These are phyloP conservation scores for Ondatra zibethicus DNA, from an alignment of 2,113 vertebrate species.

Conservation along the genomic window DNA sequence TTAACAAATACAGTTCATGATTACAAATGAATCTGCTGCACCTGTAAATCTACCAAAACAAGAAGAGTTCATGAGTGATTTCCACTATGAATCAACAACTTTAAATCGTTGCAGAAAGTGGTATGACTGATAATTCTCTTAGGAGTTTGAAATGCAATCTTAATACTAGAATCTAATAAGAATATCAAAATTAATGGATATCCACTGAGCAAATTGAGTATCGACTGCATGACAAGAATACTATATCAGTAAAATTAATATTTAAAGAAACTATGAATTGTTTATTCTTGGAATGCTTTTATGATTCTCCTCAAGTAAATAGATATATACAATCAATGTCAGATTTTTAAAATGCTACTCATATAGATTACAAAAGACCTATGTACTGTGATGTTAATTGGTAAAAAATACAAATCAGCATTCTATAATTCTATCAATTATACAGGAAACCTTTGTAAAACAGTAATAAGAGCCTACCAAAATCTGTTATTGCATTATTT, in stretches of 20 bases:
- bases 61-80: neutral
- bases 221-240: neutral
- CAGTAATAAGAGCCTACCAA: neutral
- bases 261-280: neutral
- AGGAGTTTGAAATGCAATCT: neutral
- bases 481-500: neutral
- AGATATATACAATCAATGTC: neutral
- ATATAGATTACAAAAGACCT: neutral
- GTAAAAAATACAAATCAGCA: no score
- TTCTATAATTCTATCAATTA: neutral
- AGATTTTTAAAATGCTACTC: neutral
- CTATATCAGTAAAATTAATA: neutral
- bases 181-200: slow-evolving; percentile 30
- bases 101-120: neutral
- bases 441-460: neutral
- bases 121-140: neutral
- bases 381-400: no score
- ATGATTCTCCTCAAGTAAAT: neutral
- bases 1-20: neutral
- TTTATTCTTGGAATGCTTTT: neutral
- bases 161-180: neutral
- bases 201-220: neutral
- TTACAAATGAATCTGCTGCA: neutral
- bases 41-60: neutral
- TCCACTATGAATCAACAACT: neutral